phyloP scores from a whole-genome alignment of 2,888 invertebrate species.

The Ophion ventricosus region DNA sequence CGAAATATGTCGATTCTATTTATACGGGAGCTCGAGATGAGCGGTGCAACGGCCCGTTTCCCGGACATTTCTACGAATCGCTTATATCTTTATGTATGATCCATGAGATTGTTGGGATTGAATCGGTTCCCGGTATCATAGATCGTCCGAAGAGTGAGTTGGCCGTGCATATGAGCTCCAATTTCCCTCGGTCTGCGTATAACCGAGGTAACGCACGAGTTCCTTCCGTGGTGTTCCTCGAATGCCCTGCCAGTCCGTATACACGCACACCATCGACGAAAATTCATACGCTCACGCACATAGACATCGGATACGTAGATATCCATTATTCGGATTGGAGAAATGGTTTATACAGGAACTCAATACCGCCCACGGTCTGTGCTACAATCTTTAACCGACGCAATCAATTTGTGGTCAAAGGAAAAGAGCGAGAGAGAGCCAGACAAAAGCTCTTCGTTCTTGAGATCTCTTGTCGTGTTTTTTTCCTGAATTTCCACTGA shows the following conservation, averaged over 20 bases:
- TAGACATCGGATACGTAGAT: background rate
- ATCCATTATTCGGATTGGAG: background rate
- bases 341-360: background rate
- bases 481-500: background rate
- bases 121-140: background rate
- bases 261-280: background rate
- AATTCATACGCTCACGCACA: background rate
- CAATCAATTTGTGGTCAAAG: background rate
- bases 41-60: background rate
- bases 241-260: background rate
- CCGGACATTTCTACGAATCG: background rate
- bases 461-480: background rate
- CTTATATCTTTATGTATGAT: background rate
- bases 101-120: background rate
- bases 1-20: background rate
- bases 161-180: background rate
- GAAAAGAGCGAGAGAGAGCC: background rate
- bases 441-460: background rate
- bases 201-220: background rate
- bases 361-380: background rate
- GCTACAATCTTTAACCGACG: background rate
- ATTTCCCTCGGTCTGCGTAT: background rate
- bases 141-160: background rate
- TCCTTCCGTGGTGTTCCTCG: background rate
- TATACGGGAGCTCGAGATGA: background rate